Evolutionary conservation across 2,113 vertebrate species (phyloP).

Genomic region (Caloenas nicobarica): DNA sequence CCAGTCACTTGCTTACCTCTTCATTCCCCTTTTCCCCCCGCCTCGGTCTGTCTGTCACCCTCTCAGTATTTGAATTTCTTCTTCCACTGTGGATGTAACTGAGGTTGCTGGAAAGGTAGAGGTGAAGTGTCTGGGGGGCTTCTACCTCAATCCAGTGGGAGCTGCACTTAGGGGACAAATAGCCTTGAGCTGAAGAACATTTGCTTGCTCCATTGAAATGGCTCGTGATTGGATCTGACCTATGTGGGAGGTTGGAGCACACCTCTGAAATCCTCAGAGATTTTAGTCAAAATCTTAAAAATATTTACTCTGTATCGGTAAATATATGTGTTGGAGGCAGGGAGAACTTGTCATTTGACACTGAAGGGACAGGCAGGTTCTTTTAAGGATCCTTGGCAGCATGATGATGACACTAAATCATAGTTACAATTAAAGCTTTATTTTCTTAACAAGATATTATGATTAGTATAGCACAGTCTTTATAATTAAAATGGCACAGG

Average conservation of each 20-base stretch:
- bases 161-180: neutral
- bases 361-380: neutral
- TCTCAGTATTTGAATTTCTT: neutral
- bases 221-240: neutral
- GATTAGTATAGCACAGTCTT: neutral
- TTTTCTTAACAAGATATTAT: neutral
- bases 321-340: neutral
- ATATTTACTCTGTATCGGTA: neutral
- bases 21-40: neutral
- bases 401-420: neutral
- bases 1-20: neutral
- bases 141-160: neutral
- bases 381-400: neutral
- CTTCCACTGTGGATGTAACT: neutral
- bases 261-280: neutral
- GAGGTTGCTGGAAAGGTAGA: neutral
- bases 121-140: neutral
- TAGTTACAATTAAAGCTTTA: neutral
- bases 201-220: accelerated
- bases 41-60: neutral
- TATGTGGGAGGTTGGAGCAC: neutral
- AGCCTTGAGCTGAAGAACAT: neutral
- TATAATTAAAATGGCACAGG: neutral
- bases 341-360: neutral
- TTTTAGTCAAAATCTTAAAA: neutral